A percentile compares a stretch with the other conserved stretches of the same genome.
These are phyloP conservation scores for Papilio polytes DNA, from an alignment of 1,140 invertebrate species.

Conservation along the genomic window DNA sequence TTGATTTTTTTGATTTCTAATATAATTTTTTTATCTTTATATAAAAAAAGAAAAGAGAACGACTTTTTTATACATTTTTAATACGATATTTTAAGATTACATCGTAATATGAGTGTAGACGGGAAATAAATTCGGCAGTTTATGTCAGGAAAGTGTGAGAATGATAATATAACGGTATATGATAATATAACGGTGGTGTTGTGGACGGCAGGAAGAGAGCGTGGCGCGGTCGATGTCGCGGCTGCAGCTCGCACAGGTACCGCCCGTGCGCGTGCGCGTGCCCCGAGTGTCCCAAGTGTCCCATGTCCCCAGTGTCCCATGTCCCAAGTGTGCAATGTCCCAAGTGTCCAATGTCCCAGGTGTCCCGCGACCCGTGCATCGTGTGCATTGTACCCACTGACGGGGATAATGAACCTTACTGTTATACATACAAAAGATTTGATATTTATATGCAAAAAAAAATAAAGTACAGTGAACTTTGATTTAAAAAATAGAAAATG, in stretches of 20 bases:
- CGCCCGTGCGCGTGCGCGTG: conserved; percentile 59
- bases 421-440: too few relatives aligned
- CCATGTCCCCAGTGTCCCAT: conserved; percentile 1
- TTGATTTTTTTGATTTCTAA: too few relatives aligned
- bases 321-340: conserved; percentile 21
- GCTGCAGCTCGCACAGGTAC: conserved; percentile 73
- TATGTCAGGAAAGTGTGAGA: background rate
- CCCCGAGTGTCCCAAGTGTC: conserved; percentile 16
- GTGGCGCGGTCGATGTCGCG: conserved; percentile 71
- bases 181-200: conserved; percentile 36
- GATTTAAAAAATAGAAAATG: background rate
- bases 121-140: background rate
- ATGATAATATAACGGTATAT: background rate
- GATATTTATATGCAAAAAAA: too few relatives aligned
- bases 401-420: background rate
- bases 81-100: too few relatives aligned
- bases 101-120: too few relatives aligned
- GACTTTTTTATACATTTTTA: too few relatives aligned
- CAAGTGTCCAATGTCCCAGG: background rate
- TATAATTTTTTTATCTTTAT: too few relatives aligned
- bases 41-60: too few relatives aligned
- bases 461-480: background rate
- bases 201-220: conserved; percentile 66
- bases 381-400: conserved; percentile 15
- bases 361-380: conserved; percentile 40